Conservation (phyloP, 92 coral and sea anemone genomes). For the Chrysogorgia sp. region DNA sequence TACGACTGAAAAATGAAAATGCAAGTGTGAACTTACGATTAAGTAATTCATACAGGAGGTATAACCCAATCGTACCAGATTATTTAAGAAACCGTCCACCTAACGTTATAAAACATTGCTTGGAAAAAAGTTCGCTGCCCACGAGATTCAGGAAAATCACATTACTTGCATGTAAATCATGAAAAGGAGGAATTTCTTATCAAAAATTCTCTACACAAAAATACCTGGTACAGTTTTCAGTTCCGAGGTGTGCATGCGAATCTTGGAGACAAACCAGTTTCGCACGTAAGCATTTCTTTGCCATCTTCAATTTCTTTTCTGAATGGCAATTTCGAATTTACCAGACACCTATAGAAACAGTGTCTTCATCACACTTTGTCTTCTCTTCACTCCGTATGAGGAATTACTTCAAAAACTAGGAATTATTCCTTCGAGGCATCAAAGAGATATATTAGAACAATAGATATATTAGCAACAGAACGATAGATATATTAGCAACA, state of each 20-base stretch:
- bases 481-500: too few species aligned
- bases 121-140: constrained; percentile 35
- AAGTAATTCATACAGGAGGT: constrained; percentile 56
- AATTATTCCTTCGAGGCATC: too few species aligned
- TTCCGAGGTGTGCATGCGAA: constrained; percentile 50
- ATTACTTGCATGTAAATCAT: constrained; percentile 10
- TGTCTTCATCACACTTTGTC: constrained; percentile 51
- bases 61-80: constrained; percentile 2
- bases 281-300: constrained; percentile 63
- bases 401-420: too few species aligned
- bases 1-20: too few species aligned
- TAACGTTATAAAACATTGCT: constrained; percentile 27
- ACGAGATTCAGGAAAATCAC: constrained; percentile 18
- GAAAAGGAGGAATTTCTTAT: not conserved
- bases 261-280: constrained; percentile 40
- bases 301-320: constrained; percentile 28
- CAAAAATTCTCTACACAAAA: not conserved
- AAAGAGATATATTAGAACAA: too few species aligned
- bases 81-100: constrained; percentile 32
- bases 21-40: constrained; percentile 61
- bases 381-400: too few species aligned
- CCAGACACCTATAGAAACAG: constrained; percentile 45
- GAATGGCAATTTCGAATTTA: constrained; percentile 18
- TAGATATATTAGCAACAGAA: too few species aligned
- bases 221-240: constrained; percentile 38